Conservation (phyloP, 1,140 invertebrate genomes). For the Achatina immaculata region DNA sequence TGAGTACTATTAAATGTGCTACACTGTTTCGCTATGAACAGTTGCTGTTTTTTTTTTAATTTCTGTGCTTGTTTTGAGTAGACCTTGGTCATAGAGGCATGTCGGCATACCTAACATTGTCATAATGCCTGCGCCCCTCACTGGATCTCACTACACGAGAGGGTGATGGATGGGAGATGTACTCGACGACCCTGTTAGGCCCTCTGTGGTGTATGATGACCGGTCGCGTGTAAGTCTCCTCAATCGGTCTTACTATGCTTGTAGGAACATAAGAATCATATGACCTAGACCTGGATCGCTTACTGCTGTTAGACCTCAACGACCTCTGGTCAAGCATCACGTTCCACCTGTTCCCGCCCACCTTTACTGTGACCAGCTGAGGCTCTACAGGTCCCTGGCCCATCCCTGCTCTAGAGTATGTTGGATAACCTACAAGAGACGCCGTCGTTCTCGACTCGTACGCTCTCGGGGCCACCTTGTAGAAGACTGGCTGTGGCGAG, state of each 20-base stretch:
- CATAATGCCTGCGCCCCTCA: no score
- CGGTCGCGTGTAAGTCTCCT: not conserved
- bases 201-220: not conserved
- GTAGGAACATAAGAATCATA: not conserved
- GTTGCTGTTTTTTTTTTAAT: no score
- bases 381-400: not conserved
- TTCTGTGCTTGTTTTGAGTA: no score
- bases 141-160: not conserved
- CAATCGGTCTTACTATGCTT: not conserved
- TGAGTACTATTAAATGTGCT: no score
- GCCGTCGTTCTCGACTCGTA: not conserved
- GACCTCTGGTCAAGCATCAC: not conserved
- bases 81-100: no score
- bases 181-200: not conserved
- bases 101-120: no score
- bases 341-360: not conserved
- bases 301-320: not conserved
- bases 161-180: not conserved
- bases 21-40: no score
- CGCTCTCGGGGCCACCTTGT: not conserved
- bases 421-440: not conserved
- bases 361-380: not conserved
- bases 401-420: not conserved
- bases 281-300: not conserved
- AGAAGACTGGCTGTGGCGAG: not conserved